Conservation (phyloP, 2,113 vertebrate species). For the Epinephelus moara region DNA sequence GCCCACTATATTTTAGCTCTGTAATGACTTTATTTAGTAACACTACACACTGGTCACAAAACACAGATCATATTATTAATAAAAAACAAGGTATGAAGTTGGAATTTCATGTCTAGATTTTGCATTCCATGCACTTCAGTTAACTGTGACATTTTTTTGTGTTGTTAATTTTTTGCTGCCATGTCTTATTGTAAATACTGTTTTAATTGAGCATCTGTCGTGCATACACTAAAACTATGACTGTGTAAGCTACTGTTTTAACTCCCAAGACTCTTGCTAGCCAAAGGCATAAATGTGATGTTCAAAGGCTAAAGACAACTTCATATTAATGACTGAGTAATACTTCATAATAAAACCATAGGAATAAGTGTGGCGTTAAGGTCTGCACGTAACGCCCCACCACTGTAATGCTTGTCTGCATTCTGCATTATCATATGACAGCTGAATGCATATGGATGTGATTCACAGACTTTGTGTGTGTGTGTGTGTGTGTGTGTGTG, state of each 20-base stretch:
- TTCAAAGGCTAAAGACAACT: slow-evolving; percentile 64
- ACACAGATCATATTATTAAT: slow-evolving; percentile 78
- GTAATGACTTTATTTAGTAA: slow-evolving; percentile 81
- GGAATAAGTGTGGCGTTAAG: slow-evolving; percentile 60
- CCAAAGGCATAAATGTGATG: slow-evolving; percentile 77
- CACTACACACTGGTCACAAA: slow-evolving; percentile 85
- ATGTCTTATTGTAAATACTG: slow-evolving; percentile 88
- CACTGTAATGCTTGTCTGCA: slow-evolving; percentile 40
- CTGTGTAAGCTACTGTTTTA: slow-evolving; percentile 90
- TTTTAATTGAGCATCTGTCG: slow-evolving; percentile 82
- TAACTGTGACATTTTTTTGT: slow-evolving; percentile 84
- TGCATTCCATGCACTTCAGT: slow-evolving; percentile 88
- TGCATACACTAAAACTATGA: slow-evolving; percentile 84
- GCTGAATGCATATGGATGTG: slow-evolving; percentile 65
- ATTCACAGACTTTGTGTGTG: slow-evolving; percentile 54
- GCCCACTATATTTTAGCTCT: slow-evolving; percentile 83
- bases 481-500: no score
- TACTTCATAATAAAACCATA: slow-evolving; percentile 60
- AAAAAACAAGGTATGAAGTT: slow-evolving; percentile 84
- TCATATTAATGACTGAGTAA: slow-evolving; percentile 49
- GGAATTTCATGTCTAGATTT: slow-evolving; percentile 84
- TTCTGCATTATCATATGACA: slow-evolving; percentile 53
- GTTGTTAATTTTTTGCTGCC: slow-evolving; percentile 65
- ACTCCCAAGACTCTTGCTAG: slow-evolving; percentile 82
- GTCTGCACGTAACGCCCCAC: slow-evolving; percentile 52